Evolutionary conservation across 1,140 invertebrate genomes (phyloP).

Genomic region (Pogonomyrmex barbatus): DNA sequence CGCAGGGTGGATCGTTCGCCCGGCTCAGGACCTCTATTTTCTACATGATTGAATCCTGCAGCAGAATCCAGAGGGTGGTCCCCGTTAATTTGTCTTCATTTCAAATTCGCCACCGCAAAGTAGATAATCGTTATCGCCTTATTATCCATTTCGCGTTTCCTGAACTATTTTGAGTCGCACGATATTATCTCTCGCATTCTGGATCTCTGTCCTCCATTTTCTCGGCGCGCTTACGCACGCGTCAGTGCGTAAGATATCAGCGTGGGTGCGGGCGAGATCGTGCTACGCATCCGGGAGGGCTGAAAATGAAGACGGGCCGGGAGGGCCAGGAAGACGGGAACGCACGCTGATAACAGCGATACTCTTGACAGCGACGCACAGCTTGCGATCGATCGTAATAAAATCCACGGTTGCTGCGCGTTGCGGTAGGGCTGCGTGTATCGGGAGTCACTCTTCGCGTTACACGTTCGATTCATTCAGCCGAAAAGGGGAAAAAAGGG

Average conservation of each 20-base stretch:
- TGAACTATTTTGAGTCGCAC: not conserved
- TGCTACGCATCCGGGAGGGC: slow-evolving; percentile 31
- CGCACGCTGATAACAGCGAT: slow-evolving; percentile 49
- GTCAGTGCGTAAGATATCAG: slow-evolving; percentile 37
- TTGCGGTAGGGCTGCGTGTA: slow-evolving; percentile 71
- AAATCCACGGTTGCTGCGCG: slow-evolving; percentile 22
- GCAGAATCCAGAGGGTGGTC: not conserved
- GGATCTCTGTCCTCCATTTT: slow-evolving; percentile 18
- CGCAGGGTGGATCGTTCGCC: not conserved
- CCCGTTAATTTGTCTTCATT: slow-evolving; percentile 11
- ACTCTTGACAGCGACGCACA: not conserved
- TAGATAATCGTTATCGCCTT: slow-evolving; percentile 42
- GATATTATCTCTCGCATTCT: not conserved
- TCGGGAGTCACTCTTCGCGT: slow-evolving; percentile 56
- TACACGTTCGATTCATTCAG: slow-evolving; percentile 67
- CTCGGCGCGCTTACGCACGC: not conserved
- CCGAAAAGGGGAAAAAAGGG: slow-evolving; percentile 73
- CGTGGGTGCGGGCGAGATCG: slow-evolving; percentile 8
- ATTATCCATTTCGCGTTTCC: not conserved
- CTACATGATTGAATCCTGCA: slow-evolving; percentile 12
- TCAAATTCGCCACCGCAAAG: slow-evolving; percentile 36
- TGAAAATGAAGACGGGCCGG: not conserved
- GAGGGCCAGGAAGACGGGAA: not conserved
- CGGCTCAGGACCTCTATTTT: slow-evolving; percentile 34
- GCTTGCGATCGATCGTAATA: slow-evolving; percentile 55